Evolutionary conservation across 64 coral and sea anemone genomes (phyloP).

Genomic region (Acropora tenuis): DNA sequence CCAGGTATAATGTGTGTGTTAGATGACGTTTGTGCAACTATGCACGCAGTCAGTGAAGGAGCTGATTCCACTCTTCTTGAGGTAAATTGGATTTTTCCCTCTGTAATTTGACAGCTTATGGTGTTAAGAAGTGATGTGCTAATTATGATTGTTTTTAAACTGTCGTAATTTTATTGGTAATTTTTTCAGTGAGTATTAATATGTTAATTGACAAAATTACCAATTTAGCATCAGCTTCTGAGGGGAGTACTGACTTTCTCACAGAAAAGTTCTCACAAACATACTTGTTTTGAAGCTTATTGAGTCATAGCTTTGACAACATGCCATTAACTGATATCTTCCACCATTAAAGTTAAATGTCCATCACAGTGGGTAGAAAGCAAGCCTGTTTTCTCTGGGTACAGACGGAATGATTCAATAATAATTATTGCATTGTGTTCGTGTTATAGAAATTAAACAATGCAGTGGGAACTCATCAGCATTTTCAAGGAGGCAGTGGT

Average conservation of each 20-base stretch:
- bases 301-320: too few species aligned
- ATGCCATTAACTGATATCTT: too few species aligned
- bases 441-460: conserved; percentile 86
- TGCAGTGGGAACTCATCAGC: conserved; percentile 92
- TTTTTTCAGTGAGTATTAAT: too few species aligned
- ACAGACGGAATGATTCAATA: neutral
- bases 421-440: neutral
- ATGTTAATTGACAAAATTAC: too few species aligned
- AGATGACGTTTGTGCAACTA: conserved; percentile 98
- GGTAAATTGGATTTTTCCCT: conserved; percentile 33
- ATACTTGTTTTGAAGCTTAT: too few species aligned
- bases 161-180: too few species aligned
- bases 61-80: conserved; percentile 96
- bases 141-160: neutral
- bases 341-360: too few species aligned
- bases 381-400: neutral
- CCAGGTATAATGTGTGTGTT: conserved; percentile 95
- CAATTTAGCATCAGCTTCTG: too few species aligned
- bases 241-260: too few species aligned
- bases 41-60: conserved; percentile 98
- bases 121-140: neutral
- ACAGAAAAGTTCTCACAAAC: too few species aligned
- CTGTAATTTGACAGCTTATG: neutral
- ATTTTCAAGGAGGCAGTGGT: conserved; percentile 83
- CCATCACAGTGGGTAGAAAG: neutral